These are phyloP conservation scores for Synanthedon tipuliformis DNA, from an alignment of 2,888 invertebrate genomes.

Conservation along the genomic window DNA sequence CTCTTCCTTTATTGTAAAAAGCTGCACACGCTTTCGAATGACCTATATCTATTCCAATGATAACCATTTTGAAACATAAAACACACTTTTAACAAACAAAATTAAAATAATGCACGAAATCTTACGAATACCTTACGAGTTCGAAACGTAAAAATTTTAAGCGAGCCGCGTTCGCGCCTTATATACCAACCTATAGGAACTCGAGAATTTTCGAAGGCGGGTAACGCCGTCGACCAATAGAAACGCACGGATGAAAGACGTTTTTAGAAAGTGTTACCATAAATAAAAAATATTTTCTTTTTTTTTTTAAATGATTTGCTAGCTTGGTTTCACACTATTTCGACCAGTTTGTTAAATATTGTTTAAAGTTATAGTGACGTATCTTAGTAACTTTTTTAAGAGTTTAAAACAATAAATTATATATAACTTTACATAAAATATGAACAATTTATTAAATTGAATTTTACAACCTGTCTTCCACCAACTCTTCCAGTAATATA, in stretches of 20 bases:
- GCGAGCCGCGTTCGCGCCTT: background rate
- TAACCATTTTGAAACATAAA: conserved; percentile 28
- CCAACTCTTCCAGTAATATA: conserved; percentile 54
- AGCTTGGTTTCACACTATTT: too few species aligned
- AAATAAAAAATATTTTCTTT: background rate
- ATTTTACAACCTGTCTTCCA: conserved; percentile 40
- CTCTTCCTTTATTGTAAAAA: conserved; percentile 34
- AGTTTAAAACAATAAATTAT: background rate
- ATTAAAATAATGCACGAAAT: conserved; percentile 23
- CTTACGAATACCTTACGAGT: conserved; percentile 1
- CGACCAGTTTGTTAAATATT: too few species aligned
- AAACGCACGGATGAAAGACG: conserved; percentile 14
- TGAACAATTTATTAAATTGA: background rate
- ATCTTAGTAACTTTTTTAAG: too few species aligned
- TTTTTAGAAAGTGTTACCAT: conserved; percentile 36
- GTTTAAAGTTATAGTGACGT: too few species aligned
- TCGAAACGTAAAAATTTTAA: background rate
- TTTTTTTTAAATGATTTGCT: background rate
- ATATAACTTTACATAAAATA: background rate
- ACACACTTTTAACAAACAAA: background rate
- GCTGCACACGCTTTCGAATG: conserved; percentile 45
- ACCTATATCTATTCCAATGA: conserved; percentile 50
- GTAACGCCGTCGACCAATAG: conserved; percentile 29
- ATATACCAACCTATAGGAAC: background rate
- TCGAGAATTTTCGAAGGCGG: conserved; percentile 28